phyloP scores from a whole-genome alignment of 53 echinoderm and acorn worm genomes.

The Arbacia lixula region DNA sequence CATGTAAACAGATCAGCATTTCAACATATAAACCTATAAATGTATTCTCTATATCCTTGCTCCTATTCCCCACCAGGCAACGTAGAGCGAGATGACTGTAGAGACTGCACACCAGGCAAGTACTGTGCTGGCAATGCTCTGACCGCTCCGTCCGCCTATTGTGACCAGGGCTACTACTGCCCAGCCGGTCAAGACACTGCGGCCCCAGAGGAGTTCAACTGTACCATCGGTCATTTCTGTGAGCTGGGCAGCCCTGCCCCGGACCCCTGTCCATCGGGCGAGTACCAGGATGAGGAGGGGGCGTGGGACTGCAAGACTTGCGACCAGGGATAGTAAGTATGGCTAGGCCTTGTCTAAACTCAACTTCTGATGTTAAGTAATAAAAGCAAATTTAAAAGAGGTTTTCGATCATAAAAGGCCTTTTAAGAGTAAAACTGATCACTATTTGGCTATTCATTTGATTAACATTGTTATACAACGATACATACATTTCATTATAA shows the following conservation, averaged over 20 bases:
- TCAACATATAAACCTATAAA: too few species aligned
- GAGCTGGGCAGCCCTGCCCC: constrained; percentile 75
- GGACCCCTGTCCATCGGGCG: constrained; percentile 81
- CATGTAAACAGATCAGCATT: too few species aligned
- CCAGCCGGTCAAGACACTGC: constrained; percentile 88
- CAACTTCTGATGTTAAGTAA: too few species aligned
- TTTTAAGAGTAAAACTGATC: too few species aligned
- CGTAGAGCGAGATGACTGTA: constrained; percentile 79
- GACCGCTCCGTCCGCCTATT: constrained; percentile 76
- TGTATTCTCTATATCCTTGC: too few species aligned
- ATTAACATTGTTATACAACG: too few species aligned
- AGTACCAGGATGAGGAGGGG: constrained; percentile 89
- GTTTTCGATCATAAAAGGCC: too few species aligned
- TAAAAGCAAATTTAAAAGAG: too few species aligned
- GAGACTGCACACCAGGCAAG: constrained; percentile 85
- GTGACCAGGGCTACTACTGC: constrained; percentile 94
- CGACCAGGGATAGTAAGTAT: constrained; percentile 80
- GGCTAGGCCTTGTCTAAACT: too few species aligned
- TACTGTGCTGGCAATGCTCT: constrained; percentile 85
- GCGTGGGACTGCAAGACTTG: constrained; percentile 82
- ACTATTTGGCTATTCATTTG: too few species aligned
- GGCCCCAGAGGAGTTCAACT: constrained; percentile 85
- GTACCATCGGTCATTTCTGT: constrained; percentile 97
- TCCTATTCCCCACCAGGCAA: too few species aligned
- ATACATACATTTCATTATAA: too few species aligned